Evolutionary conservation across 2,113 vertebrate species (phyloP).

Genomic region (Ptilorrhoa leucosticta): DNA sequence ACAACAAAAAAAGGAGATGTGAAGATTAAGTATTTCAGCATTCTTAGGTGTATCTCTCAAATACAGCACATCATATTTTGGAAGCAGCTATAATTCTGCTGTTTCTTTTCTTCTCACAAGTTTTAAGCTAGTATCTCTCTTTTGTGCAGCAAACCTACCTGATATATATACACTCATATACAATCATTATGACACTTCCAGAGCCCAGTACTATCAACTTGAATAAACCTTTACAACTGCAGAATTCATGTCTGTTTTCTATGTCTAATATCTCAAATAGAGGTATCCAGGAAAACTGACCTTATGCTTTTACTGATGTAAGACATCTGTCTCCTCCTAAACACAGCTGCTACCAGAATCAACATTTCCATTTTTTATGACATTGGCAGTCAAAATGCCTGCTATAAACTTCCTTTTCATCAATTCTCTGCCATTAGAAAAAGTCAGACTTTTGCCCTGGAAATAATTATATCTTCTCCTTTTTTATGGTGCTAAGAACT

Average conservation of each 20-base stretch:
- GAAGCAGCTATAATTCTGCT: background rate
- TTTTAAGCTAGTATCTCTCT: background rate
- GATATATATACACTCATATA: background rate
- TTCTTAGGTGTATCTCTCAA: background rate
- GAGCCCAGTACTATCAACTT: background rate
- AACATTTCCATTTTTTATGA: background rate
- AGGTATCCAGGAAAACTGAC: background rate
- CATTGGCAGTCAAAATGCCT: background rate
- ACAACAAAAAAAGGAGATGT: rapidly evolving
- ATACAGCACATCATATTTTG: background rate
- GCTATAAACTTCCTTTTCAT: background rate
- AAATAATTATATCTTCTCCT: background rate
- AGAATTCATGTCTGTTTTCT: background rate
- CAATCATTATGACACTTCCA: background rate
- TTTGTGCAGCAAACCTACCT: background rate
- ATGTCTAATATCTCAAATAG: background rate
- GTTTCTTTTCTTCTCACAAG: background rate
- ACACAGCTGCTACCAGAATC: background rate
- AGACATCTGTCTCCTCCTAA: background rate
- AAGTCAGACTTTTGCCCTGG: background rate
- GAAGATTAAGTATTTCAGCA: background rate
- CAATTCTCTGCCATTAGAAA: background rate
- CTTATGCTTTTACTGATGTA: background rate
- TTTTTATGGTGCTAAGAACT: background rate
- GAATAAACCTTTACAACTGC: background rate